phyloP scores from a whole-genome alignment of 1,140 invertebrate species.

The Macrocentrus cingulum region DNA sequence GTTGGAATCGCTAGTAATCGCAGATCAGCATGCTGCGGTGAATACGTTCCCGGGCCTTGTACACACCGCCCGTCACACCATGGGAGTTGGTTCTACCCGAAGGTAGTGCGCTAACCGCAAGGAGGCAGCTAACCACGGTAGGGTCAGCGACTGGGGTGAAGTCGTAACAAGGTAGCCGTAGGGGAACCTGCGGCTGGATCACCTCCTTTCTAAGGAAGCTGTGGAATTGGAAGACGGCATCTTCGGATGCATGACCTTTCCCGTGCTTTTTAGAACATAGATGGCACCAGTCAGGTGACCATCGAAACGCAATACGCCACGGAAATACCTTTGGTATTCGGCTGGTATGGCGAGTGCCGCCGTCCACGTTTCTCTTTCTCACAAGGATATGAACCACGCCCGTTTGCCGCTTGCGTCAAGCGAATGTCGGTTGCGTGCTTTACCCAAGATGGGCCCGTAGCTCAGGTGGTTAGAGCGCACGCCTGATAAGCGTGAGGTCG shows the following conservation, averaged over 20 bases:
- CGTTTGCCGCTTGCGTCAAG: no score
- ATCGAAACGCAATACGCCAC: no score
- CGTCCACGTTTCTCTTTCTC: no score
- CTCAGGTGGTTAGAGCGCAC: neutral
- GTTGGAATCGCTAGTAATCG: constrained; percentile 60
- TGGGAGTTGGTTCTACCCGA: constrained; percentile 47
- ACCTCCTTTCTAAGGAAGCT: constrained; percentile 38
- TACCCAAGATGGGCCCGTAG: neutral
- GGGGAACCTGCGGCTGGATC: constrained; percentile 58
- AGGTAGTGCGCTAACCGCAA: constrained; percentile 45
- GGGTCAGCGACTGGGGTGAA: constrained; percentile 54
- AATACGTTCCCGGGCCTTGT: constrained; percentile 61
- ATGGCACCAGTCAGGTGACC: no score
- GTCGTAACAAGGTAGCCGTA: constrained; percentile 63
- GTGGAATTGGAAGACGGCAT: no score
- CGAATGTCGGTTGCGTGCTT: no score
- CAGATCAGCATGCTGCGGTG: constrained; percentile 56
- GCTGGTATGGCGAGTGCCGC: no score
- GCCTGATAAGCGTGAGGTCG: neutral
- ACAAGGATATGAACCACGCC: no score
- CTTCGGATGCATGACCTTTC: no score
- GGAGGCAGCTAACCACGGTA: constrained; percentile 36
- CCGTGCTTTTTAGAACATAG: no score
- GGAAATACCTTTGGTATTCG: no score
- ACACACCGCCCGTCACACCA: constrained; percentile 61